Conservation (phyloP, 2,888 invertebrate species). For the Monoplex corrugatus region DNA sequence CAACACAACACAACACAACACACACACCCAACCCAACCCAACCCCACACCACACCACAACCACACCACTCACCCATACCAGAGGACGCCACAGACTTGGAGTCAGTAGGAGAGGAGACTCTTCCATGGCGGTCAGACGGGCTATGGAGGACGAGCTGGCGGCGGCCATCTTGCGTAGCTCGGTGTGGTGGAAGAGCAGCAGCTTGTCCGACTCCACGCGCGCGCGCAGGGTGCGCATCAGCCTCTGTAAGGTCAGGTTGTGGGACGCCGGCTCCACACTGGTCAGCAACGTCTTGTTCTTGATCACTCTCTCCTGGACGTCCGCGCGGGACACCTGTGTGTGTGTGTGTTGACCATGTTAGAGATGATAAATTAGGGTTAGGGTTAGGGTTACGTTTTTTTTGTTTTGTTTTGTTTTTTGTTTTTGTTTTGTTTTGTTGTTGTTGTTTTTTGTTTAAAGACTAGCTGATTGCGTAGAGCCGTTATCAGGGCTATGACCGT, state of each 20-base stretch:
- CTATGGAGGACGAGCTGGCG: conserved; percentile 4
- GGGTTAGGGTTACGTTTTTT: too few species aligned
- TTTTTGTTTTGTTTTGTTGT: too few species aligned
- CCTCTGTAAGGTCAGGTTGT: conserved; percentile 90
- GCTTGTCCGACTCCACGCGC: conserved; percentile 94
- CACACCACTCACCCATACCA: neutral
- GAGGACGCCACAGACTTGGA: neutral
- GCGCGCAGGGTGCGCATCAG: conserved; percentile 87
- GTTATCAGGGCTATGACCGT: too few species aligned
- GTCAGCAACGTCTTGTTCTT: conserved; percentile 94
- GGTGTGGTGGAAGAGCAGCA: conserved; percentile 86
- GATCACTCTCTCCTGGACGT: conserved; percentile 93
- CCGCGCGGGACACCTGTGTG: conserved; percentile 87
- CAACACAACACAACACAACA: neutral
- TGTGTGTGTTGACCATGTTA: too few species aligned
- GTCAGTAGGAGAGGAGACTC: conserved; percentile 13
- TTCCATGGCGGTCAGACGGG: neutral
- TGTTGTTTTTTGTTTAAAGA: too few species aligned
- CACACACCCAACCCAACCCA: neutral
- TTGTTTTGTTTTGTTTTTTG: too few species aligned
- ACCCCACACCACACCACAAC: neutral
- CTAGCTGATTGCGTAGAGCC: too few species aligned
- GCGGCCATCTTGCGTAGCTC: conserved; percentile 83
- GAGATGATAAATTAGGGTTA: too few species aligned
- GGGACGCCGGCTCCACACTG: conserved; percentile 87